These are phyloP conservation scores for Brachionus paranguensis DNA, from an alignment of 1,140 invertebrate genomes.

Conservation along the genomic window DNA sequence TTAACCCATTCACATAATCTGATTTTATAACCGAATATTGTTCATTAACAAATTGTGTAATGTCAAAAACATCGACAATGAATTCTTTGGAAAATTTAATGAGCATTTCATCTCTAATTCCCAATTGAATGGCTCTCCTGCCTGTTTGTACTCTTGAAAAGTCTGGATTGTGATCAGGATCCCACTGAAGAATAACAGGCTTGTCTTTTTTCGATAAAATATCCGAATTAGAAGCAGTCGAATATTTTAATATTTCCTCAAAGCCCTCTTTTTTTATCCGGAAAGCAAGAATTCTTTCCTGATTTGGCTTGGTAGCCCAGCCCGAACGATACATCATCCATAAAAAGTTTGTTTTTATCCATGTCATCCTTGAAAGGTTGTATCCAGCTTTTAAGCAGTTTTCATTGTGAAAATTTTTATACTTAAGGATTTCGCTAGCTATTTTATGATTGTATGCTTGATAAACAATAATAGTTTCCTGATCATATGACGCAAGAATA, in stretches of 20 bases:
- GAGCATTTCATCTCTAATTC: constrained; percentile 48
- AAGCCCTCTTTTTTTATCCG: constrained; percentile 45
- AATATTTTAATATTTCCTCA: constrained; percentile 45
- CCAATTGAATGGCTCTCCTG: constrained; percentile 51
- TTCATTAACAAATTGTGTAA: constrained; percentile 47
- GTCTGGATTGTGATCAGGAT: constrained; percentile 49
- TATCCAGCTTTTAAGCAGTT: constrained; percentile 42
- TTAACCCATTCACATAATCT: background rate
- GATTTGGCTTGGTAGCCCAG: constrained; percentile 49
- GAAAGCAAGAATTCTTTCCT: constrained; percentile 50
- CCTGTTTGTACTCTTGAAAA: constrained; percentile 42
- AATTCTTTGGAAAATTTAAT: constrained; percentile 44
- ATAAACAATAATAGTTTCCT: constrained; percentile 47
- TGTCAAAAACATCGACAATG: constrained; percentile 46
- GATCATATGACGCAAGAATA: constrained; percentile 47
- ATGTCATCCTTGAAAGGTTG: constrained; percentile 48
- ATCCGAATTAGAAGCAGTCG: constrained; percentile 42
- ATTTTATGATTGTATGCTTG: constrained; percentile 49
- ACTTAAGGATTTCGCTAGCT: constrained; percentile 47
- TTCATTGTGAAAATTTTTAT: constrained; percentile 20
- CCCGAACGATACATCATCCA: constrained; percentile 55
- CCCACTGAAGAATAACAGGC: constrained; percentile 51
- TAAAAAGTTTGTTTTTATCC: constrained; percentile 54
- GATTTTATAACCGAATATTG: background rate
- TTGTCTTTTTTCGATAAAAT: constrained; percentile 40